phyloP scores from a whole-genome alignment of 1,140 invertebrate genomes.

The Ganaspis sp. region DNA sequence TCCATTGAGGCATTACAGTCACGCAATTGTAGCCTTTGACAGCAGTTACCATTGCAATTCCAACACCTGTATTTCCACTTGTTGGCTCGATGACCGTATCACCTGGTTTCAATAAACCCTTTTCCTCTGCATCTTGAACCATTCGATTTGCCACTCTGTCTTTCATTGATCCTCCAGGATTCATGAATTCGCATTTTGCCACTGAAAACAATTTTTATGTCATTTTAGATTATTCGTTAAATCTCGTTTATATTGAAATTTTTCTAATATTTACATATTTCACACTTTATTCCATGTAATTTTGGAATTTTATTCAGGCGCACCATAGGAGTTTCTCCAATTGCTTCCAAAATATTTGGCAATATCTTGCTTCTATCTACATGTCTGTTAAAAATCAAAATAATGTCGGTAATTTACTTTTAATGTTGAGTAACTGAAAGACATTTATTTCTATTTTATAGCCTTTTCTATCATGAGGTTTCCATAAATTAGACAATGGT shows the following conservation, averaged over 20 bases:
- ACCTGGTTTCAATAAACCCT: conserved; percentile 91
- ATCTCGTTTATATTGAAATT: background rate
- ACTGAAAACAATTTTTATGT: conserved; percentile 78
- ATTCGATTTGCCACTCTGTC: conserved; percentile 96
- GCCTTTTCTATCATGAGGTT: no score
- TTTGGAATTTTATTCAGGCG: conserved; percentile 91
- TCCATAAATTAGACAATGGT: no score
- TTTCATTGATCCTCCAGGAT: conserved; percentile 98
- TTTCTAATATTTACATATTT: conserved; percentile 91
- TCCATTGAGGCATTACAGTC: conserved; percentile 99
- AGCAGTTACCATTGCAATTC: conserved; percentile 94
- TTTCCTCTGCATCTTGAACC: conserved; percentile 95
- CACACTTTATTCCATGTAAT: conserved; percentile 89
- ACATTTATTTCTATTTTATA: no score
- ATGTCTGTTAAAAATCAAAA: conserved; percentile 38
- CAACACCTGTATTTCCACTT: conserved; percentile 98
- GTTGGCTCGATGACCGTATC: conserved; percentile 97
- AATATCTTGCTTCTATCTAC: conserved; percentile 81
- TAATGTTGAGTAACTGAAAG: no score
- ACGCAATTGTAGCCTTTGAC: conserved; percentile 97
- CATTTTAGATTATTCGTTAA: no score
- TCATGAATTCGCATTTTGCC: conserved; percentile 98
- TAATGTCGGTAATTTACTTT: no score
- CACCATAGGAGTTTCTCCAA: conserved; percentile 95
- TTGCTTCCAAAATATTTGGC: conserved; percentile 88